Conservation (phyloP, 2,113 vertebrate species). For the Xerus inauris region DNA sequence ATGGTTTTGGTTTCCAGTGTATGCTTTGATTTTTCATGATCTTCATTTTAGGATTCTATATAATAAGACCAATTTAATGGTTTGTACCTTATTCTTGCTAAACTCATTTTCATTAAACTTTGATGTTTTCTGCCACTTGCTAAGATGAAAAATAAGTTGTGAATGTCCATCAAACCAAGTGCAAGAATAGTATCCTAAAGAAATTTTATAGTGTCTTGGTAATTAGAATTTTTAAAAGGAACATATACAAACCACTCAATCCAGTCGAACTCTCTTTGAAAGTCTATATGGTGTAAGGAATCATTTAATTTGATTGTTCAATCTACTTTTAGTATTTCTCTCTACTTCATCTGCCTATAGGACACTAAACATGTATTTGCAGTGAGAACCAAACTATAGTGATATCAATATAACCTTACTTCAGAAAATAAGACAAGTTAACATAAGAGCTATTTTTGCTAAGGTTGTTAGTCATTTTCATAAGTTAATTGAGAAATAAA, state of each 20-base stretch:
- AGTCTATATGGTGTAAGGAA: background rate
- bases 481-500: background rate
- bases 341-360: background rate
- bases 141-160: background rate
- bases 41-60: background rate
- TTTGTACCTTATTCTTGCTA: background rate
- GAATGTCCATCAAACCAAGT: background rate
- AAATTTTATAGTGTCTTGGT: background rate
- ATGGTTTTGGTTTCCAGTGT: background rate
- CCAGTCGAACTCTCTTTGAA: background rate
- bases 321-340: background rate
- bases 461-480: background rate
- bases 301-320: background rate
- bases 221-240: background rate
- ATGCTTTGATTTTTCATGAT: background rate
- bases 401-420: background rate
- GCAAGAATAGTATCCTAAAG: background rate
- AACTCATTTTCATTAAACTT: constrained; percentile 29
- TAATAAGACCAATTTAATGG: background rate
- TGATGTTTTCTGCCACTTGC: background rate
- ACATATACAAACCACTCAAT: background rate
- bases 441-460: background rate
- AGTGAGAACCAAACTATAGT: background rate
- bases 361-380: background rate
- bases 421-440: background rate